Conservation (phyloP, 2,797 vertebrate species). For the Enteromius afrohamiltoni region DNA sequence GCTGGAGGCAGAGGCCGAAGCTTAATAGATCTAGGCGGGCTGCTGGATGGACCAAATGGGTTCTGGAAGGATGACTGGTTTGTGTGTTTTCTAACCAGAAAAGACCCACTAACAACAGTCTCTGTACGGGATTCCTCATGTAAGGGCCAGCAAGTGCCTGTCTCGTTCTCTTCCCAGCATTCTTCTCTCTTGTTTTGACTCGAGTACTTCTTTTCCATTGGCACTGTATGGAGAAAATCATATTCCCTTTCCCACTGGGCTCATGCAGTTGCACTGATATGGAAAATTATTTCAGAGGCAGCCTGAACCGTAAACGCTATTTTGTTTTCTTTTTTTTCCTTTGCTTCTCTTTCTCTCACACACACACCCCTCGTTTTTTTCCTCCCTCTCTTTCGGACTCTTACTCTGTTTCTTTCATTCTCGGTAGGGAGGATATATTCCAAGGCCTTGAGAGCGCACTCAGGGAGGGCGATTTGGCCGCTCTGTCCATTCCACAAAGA, state of each 20-base stretch:
- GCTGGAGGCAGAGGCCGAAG: conserved; percentile 45
- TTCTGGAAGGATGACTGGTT: conserved; percentile 42
- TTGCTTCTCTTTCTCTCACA: conserved; percentile 21
- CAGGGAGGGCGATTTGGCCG: conserved; percentile 54
- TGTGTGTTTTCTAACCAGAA: conserved; percentile 51
- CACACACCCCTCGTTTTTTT: conserved; percentile 15
- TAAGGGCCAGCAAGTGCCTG: conserved; percentile 50
- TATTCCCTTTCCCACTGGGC: conserved; percentile 76
- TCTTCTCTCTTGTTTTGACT: conserved; percentile 57
- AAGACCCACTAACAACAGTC: conserved; percentile 50
- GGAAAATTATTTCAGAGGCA: conserved; percentile 78
- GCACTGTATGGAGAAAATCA: conserved; percentile 76
- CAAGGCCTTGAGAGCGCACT: conserved; percentile 57
- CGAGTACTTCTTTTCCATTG: conserved; percentile 73
- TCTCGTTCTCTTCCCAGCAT: conserved; percentile 23
- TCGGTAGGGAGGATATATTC: conserved; percentile 60
- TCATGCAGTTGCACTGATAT: conserved; percentile 72
- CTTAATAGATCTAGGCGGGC: conserved; percentile 55
- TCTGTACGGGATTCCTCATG: conserved; percentile 49
- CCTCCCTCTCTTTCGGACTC: conserved; percentile 25
- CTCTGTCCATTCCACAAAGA: conserved; percentile 59
- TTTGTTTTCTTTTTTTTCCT: conserved; percentile 62
- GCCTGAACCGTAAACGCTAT: conserved; percentile 75
- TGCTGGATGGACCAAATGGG: conserved; percentile 40
- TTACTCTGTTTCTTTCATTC: conserved; percentile 58